A percentile compares a stretch with the other conserved stretches of the same genome.
Conservation (phyloP, 2,113 vertebrate species). For the Cephalophus harveyi region DNA sequence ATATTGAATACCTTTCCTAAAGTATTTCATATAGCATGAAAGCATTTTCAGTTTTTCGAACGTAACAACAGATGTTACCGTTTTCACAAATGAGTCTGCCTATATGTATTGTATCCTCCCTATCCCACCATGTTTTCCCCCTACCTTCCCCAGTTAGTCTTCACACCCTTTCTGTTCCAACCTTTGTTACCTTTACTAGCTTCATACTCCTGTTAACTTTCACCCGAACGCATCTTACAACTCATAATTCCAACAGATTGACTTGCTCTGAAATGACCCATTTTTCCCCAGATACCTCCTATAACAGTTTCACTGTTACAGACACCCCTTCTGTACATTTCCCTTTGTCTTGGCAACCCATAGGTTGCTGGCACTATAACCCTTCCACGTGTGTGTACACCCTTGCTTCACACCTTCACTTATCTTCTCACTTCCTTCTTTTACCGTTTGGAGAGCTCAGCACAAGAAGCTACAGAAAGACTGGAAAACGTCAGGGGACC, state of each 20-base stretch:
- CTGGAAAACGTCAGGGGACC: background rate
- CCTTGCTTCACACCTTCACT: background rate
- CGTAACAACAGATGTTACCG: background rate
- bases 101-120: background rate
- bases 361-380: background rate
- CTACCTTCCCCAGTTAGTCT: background rate
- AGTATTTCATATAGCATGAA: conserved; percentile 24
- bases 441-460: background rate
- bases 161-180: conserved; percentile 33
- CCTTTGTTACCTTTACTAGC: background rate
- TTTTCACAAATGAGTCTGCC: conserved; percentile 16
- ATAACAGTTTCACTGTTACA: background rate
- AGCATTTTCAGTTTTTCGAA: background rate
- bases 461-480: background rate
- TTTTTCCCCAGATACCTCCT: background rate
- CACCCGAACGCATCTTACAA: background rate
- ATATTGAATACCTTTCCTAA: background rate
- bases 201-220: background rate
- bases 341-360: background rate
- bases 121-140: background rate
- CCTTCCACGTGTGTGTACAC: background rate
- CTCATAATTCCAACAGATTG: background rate
- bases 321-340: background rate
- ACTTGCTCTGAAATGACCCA: background rate
- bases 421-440: background rate